Evolutionary conservation across 2,888 invertebrate species (phyloP).

Genomic region (Halictus ligatus): DNA sequence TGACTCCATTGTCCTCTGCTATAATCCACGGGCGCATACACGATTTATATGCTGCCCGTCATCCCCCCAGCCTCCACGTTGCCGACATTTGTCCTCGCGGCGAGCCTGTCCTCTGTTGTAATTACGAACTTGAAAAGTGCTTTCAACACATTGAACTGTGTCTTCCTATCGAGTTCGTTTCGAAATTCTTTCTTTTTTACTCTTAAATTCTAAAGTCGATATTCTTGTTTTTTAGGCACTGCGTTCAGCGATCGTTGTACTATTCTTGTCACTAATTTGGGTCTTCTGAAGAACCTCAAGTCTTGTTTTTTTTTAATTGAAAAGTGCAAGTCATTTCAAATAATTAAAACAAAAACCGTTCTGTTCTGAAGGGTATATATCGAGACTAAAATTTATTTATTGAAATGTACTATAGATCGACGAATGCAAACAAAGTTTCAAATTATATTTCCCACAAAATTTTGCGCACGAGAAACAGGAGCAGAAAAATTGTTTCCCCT

Average conservation of each 20-base stretch:
- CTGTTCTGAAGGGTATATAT: no score
- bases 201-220: background rate
- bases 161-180: constrained; percentile 37
- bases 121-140: constrained; percentile 68
- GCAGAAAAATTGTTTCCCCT: no score
- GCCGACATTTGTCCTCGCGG: constrained; percentile 10
- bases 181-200: constrained; percentile 54
- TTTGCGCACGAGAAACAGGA: no score
- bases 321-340: no score
- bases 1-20: constrained; percentile 65
- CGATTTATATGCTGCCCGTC: constrained; percentile 28
- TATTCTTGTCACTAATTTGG: background rate
- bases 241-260: background rate
- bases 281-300: background rate
- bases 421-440: no score
- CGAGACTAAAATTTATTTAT: no score
- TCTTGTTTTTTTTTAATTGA: background rate
- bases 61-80: background rate
- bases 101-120: constrained; percentile 60
- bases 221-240: background rate
- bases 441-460: no score
- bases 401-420: no score
- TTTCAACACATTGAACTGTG: constrained; percentile 51
- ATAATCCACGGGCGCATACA: constrained; percentile 17
- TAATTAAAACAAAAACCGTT: no score